phyloP scores from a whole-genome alignment of 1,140 invertebrate genomes.

The Leptinotarsa undecemlineata region DNA sequence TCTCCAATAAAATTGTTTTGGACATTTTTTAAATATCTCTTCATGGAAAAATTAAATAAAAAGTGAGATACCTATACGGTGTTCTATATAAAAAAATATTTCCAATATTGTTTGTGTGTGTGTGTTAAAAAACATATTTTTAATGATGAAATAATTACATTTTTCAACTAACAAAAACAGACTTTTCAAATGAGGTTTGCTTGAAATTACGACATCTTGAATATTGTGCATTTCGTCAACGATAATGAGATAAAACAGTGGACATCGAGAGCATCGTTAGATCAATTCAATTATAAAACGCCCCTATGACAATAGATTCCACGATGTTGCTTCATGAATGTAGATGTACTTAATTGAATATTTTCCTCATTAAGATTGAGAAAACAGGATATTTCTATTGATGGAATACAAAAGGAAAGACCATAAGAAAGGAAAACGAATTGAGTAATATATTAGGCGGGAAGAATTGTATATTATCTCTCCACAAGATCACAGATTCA shows the following conservation, averaged over 20 bases:
- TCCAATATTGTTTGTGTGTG: no score
- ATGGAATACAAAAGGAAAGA: constrained; percentile 16
- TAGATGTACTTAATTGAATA: constrained; percentile 22
- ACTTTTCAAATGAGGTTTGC: no score
- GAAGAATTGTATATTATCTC: neutral
- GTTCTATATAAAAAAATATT: no score
- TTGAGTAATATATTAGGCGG: neutral
- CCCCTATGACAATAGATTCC: constrained; percentile 12
- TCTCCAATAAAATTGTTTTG: no score
- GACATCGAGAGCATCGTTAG: constrained; percentile 3
- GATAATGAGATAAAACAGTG: neutral
- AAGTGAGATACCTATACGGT: no score
- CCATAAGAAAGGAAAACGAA: constrained; percentile 14
- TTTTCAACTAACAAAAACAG: no score
- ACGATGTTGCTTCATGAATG: constrained; percentile 11
- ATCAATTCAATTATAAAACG: constrained; percentile 8
- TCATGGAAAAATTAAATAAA: no score
- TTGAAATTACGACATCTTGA: no score
- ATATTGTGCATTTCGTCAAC: neutral
- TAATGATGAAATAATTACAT: no score
- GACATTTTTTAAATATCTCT: no score
- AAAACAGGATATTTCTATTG: constrained; percentile 26
- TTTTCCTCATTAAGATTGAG: constrained; percentile 22
- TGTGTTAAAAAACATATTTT: no score
- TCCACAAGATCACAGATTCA: no score